Evolutionary conservation across 2,113 vertebrate genomes (phyloP), one percentile per base, ranked within the genome.

Genomic region (Coturnix japonica): DNA sequence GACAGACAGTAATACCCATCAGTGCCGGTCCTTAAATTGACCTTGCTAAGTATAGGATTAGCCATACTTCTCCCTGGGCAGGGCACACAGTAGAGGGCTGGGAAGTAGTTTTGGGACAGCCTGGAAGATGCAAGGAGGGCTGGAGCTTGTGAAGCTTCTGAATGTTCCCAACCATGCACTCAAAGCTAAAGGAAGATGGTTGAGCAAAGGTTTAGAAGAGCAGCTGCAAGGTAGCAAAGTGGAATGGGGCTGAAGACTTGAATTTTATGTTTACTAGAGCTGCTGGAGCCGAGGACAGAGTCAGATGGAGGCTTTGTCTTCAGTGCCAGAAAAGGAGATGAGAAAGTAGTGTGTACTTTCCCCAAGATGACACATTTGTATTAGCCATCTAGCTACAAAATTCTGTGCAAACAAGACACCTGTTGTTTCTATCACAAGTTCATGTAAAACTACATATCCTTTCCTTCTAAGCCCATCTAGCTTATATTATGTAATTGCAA

Each of bases 111-210:
- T 61, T 23, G 7, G 61, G 47, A 49, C 9, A 79, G 30, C 57
- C 11, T 70, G 59, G 26, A 28, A 21, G 3, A 8, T 8, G 11
- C 0, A 0, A 2, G 15, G 19, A 66, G 33, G 15, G 54, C 31
- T 37, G 21, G 49, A 69, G 17, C 13, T 64, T 57, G 16, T 3
- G 5, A 74, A 23, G 30, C n/a, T 65, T 33, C 17, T 59, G 21
- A 7, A 1, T 41, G 3, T 37, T 75, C 81, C 49, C 49, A 81
- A n/a, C 23, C 22, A 13, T 9, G 37, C 23, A 81, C 0, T 0
- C 6, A 16, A 11, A 67, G 12, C 4, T 72, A 44, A 7, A 64
- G 20, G 37, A 69, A 59, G 9, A 46, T 6, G 3, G 8, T 16
- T 39, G 39, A 82, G 5, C 1, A 0, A 7, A 15, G 13, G 16